phyloP scores from a whole-genome alignment of 2,113 vertebrate species.

The Coreoperca whiteheadi region DNA sequence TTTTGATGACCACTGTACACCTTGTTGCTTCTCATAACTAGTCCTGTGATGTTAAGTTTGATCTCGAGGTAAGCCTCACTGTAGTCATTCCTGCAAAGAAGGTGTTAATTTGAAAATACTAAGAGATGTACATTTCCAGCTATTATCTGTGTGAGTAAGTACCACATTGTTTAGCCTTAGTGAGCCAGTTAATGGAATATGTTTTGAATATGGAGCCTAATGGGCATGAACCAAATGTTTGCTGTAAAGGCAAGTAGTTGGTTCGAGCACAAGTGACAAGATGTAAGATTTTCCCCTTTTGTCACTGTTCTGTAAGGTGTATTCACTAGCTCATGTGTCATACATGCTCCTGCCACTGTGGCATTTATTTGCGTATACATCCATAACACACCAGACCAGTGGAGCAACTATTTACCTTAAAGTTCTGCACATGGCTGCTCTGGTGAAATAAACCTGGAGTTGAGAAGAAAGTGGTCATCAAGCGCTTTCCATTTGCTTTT shows the following conservation, averaged over 20 bases:
- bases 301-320: neutral
- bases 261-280: constrained; percentile 8
- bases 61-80: neutral
- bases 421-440: constrained; percentile 19
- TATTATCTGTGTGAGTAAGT: neutral
- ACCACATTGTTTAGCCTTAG: constrained; percentile 17
- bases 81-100: neutral
- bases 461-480: constrained; percentile 68
- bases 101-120: neutral
- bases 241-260: neutral
- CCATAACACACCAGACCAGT: constrained; percentile 16
- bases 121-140: neutral
- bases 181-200: constrained; percentile 8
- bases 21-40: constrained; percentile 15
- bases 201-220: neutral
- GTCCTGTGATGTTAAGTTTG: neutral
- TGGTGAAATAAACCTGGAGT: constrained; percentile 18
- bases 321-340: constrained; percentile 5
- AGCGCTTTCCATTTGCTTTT: constrained; percentile 64
- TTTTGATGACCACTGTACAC: constrained; percentile 67
- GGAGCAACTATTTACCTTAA: constrained; percentile 2
- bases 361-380: constrained; percentile 8
- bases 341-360: constrained; percentile 2
- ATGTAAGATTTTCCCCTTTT: neutral
- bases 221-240: neutral